Evolutionary conservation across 2,113 vertebrate genomes (phyloP).

Genomic region (Glaucomys volans): DNA sequence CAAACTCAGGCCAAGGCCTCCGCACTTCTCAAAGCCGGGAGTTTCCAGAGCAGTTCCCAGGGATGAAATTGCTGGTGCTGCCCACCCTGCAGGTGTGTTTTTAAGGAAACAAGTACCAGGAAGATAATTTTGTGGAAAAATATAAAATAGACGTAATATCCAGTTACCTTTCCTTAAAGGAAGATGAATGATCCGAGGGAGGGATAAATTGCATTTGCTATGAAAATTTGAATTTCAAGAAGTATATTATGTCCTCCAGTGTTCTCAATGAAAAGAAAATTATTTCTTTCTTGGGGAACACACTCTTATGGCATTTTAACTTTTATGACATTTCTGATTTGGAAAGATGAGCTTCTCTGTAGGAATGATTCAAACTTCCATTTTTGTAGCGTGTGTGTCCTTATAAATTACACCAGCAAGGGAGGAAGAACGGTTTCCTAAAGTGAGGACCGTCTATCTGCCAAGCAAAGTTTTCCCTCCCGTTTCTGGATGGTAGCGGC

Average conservation of each 20-base stretch:
- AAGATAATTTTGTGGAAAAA: constrained; percentile 58
- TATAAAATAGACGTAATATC: constrained; percentile 59
- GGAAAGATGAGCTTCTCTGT: constrained; percentile 71
- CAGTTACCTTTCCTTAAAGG: constrained; percentile 79
- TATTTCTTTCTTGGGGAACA: constrained; percentile 81
- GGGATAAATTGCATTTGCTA: constrained; percentile 75
- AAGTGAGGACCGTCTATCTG: not conserved
- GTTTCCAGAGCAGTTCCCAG: not conserved
- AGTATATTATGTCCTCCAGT: constrained; percentile 72
- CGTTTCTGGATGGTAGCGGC: not conserved
- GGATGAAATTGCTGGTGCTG: not conserved
- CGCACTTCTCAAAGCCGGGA: not conserved
- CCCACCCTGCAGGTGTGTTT: not conserved
- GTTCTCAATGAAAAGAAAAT: constrained; percentile 80
- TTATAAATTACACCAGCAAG: constrained; percentile 37
- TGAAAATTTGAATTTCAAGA: constrained; percentile 79
- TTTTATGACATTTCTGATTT: constrained; percentile 82
- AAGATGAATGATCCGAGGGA: constrained; percentile 72
- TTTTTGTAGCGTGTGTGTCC: constrained; percentile 21
- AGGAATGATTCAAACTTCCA: constrained; percentile 72
- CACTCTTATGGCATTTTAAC: constrained; percentile 80
- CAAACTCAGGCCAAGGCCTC: rapidly evolving
- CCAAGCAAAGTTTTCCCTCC: constrained; percentile 33
- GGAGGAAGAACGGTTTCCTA: not conserved
- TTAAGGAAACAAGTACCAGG: constrained; percentile 57